A percentile compares a stretch with the other conserved stretches of the same genome.
Evolutionary conservation across 2,888 invertebrate genomes (phyloP).

Genomic region (Stenichneumon culpator): DNA sequence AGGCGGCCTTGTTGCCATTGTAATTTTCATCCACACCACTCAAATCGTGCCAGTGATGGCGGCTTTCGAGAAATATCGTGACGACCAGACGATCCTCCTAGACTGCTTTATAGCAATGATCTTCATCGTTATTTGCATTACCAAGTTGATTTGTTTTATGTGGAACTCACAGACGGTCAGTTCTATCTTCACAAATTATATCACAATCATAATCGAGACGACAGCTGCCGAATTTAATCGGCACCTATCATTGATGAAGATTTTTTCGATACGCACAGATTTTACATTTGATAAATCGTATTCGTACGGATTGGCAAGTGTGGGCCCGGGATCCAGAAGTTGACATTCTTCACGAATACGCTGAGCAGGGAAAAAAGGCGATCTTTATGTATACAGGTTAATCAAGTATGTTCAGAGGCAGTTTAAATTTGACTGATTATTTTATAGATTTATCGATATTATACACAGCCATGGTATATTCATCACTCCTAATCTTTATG

Average conservation of each 20-base stretch:
- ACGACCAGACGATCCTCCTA: slow-evolving; percentile 20
- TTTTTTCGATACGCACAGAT: slow-evolving; percentile 4
- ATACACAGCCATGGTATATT: no score
- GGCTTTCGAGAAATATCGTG: slow-evolving; percentile 11
- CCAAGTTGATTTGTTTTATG: slow-evolving; percentile 22
- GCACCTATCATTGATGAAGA: neutral
- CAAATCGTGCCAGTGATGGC: slow-evolving; percentile 37
- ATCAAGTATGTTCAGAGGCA: no score
- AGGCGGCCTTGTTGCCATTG: no score
- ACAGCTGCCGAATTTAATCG: neutral
- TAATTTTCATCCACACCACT: neutral
- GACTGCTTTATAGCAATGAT: slow-evolving; percentile 7
- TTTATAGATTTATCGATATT: no score
- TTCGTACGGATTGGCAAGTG: slow-evolving; percentile 41
- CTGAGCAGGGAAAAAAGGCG: no score
- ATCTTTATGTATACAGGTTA: no score
- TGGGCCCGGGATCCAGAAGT: slow-evolving; percentile 50
- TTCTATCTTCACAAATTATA: neutral
- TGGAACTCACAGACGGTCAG: slow-evolving; percentile 32
- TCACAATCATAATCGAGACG: neutral
- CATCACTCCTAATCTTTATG: no score
- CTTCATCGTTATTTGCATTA: neutral
- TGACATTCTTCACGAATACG: slow-evolving; percentile 23
- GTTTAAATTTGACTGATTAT: no score
- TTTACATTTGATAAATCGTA: slow-evolving; percentile 13